Evolutionary conservation across 1,140 invertebrate species (phyloP), one percentile per base, ranked within the genome.

Genomic region (Ceratina japonica): DNA sequence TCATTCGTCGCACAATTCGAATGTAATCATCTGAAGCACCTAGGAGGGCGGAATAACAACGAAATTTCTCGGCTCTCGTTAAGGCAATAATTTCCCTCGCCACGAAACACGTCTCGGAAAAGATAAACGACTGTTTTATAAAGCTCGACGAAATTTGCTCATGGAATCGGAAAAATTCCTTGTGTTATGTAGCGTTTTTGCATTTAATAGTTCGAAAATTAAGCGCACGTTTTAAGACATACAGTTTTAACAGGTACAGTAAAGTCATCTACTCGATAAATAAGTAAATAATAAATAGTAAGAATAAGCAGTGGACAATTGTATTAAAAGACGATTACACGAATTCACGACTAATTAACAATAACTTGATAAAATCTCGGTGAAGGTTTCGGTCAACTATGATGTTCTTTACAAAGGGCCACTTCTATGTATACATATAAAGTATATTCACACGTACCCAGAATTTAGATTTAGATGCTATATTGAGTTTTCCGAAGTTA

Each of bases 81-180:
- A 3, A 20, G 7, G n/a, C 4, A 31, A 31, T 8, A 44, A 65
- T 44, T 49, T 65, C 37, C 7, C 62, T 7, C 27, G 5, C 20
- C 20, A 8, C 10, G 44, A 51, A 66, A 24, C 24, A 22, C 16
- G 10, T 7, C 8, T 8, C 27, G 27, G 18, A 66, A 51, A 66
- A 8, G n/a, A n/a, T 59, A 22, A 59, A 16, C 15, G 3, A 5
- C 13, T 12, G 7, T 20, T 66, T 22, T 20, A 3, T 2, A 13
- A 18, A 24, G 3, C 16, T 68, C 20, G 44, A 51, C 27, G 24
- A 51, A 68, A 68, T 51, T 24, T 16, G n/a, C 2, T 49, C 7
- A n/a, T 49, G 51, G 13, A 54, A 56, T 16, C 54, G 18, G 10
- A 31, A 69, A 69, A 69, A 54, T 69, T 54, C 66, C 22, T 3